Conservation (phyloP, 2,113 vertebrate genomes). For the Hippocampus comes region DNA sequence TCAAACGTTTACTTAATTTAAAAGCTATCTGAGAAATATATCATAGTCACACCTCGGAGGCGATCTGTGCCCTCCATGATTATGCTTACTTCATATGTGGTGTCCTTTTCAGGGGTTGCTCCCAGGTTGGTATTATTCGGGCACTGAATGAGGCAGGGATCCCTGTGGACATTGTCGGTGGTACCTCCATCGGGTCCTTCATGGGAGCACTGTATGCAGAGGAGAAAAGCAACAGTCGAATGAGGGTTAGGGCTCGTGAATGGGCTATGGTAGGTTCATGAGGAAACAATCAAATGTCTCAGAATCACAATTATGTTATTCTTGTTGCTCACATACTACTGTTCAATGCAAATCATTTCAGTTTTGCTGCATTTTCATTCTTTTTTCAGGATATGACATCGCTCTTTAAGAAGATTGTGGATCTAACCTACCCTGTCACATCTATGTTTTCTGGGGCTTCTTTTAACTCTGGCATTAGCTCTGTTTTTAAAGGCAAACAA, state of each 20-base stretch:
- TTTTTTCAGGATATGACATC: slow-evolving; percentile 83
- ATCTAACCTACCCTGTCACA: slow-evolving; percentile 91
- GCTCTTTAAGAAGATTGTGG: slow-evolving; percentile 80
- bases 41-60: neutral
- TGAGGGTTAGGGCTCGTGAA: slow-evolving; percentile 83
- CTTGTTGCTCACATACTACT: neutral
- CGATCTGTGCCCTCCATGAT: neutral
- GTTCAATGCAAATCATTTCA: neutral
- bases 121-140: slow-evolving; percentile 85
- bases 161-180: slow-evolving; percentile 88
- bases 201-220: slow-evolving; percentile 89
- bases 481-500: slow-evolving; percentile 86
- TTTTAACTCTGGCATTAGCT: slow-evolving; percentile 85
- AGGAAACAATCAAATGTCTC: neutral
- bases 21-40: neutral
- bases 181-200: slow-evolving; percentile 88
- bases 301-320: neutral
- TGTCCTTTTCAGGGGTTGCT: slow-evolving; percentile 79
- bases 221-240: slow-evolving; percentile 84
- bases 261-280: slow-evolving; percentile 84
- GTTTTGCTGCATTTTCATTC: neutral
- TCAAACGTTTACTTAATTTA: neutral
- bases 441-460: slow-evolving; percentile 93
- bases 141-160: slow-evolving; percentile 84
- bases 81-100: neutral